These are phyloP conservation scores for Tadarida brasiliensis DNA, from an alignment of 2,797 vertebrate genomes.

Conservation along the genomic window DNA sequence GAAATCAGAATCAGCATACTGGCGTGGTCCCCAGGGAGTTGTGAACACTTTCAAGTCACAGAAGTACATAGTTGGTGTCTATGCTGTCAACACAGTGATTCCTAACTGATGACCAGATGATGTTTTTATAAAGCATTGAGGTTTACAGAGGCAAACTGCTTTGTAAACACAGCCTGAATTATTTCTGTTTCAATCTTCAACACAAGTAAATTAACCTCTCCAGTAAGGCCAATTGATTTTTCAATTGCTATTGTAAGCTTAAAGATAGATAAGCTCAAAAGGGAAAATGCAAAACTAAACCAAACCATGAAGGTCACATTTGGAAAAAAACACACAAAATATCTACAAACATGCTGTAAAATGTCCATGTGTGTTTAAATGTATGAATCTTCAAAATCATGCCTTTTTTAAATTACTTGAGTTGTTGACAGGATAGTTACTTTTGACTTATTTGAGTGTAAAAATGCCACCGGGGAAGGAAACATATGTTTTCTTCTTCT, in stretches of 20 bases:
- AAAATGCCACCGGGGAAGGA: constrained; percentile 59
- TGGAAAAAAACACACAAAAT: constrained; percentile 8
- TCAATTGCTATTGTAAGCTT: constrained; percentile 40
- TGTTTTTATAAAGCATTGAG: constrained; percentile 45
- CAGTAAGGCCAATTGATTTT: constrained; percentile 28
- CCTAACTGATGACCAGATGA: background rate
- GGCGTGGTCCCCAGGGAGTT: background rate
- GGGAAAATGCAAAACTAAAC: background rate
- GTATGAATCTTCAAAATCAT: constrained; percentile 13
- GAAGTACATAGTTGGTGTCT: background rate
- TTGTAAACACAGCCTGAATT: constrained; percentile 12
- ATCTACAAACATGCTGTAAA: background rate
- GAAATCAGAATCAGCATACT: background rate
- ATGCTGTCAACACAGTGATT: background rate
- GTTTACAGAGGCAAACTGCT: constrained; percentile 34
- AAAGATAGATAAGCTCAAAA: constrained; percentile 19
- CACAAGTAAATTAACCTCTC: constrained; percentile 3
- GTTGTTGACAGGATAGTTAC: constrained; percentile 33
- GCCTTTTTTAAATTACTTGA: background rate
- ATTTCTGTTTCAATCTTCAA: constrained; percentile 45
- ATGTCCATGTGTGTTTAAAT: background rate
- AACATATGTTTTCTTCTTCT: constrained; percentile 66
- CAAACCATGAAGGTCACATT: background rate
- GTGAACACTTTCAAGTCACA: background rate
- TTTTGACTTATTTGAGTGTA: constrained; percentile 59